Conservation (phyloP, 2,888 invertebrate genomes). For the Caenorhabditis panamensis region DNA sequence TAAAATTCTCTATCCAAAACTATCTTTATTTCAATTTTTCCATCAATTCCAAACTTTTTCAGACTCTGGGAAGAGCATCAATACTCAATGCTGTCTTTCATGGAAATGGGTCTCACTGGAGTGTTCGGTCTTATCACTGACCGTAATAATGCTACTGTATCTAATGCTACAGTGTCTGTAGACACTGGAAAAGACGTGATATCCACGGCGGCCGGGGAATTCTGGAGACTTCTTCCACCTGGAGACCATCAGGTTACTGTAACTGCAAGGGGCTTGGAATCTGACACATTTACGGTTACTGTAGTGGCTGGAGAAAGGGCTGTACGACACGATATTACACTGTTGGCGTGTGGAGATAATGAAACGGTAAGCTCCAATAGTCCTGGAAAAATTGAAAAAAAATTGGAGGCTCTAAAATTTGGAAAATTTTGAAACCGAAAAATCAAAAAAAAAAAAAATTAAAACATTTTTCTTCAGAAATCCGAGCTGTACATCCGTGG, state of each 20-base stretch:
- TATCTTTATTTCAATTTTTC: not conserved
- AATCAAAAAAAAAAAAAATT: no score
- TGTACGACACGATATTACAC: conserved; percentile 60
- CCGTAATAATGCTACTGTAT: conserved; percentile 82
- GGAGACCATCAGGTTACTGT: conserved; percentile 73
- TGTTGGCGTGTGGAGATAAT: conserved; percentile 64
- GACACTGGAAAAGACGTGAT: conserved; percentile 85
- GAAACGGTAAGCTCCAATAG: conserved; percentile 46
- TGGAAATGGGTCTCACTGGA: conserved; percentile 87
- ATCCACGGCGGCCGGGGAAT: conserved; percentile 90
- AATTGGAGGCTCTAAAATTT: no score
- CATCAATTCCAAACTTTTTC: not conserved
- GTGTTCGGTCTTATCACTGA: conserved; percentile 74
- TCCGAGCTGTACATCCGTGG: conserved; percentile 56
- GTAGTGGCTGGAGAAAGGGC: conserved; percentile 43
- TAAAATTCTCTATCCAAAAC: no score
- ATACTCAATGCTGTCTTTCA: conserved; percentile 89
- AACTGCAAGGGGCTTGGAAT: conserved; percentile 67
- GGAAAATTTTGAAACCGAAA: not conserved
- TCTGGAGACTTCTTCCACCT: conserved; percentile 94
- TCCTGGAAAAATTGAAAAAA: no score
- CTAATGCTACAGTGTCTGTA: conserved; percentile 87
- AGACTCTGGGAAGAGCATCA: conserved; percentile 92
- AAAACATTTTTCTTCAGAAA: conserved; percentile 56
- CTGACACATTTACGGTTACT: conserved; percentile 65